Conservation (phyloP, 1,140 invertebrate species). For the Monochamus saltuarius region DNA sequence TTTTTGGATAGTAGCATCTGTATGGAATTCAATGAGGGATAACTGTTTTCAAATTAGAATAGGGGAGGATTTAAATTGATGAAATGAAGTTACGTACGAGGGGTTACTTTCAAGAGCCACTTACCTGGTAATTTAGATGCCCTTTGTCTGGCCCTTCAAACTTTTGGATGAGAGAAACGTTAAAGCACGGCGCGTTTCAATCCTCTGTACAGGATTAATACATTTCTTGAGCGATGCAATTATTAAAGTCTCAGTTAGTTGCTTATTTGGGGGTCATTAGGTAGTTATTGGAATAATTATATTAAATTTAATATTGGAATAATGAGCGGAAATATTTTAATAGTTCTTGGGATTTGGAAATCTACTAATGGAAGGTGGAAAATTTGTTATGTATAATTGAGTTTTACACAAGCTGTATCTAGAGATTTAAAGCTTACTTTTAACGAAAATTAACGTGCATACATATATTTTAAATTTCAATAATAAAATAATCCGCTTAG, state of each 20-base stretch:
- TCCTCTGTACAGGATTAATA: no score
- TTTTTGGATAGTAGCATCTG: constrained; percentile 12
- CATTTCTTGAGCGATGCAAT: no score
- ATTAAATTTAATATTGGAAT: constrained; percentile 12
- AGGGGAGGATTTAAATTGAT: constrained; percentile 27
- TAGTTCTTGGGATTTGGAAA: no score
- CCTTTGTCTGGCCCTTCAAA: background rate
- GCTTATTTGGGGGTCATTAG: constrained; percentile 9
- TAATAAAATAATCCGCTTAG: constrained; percentile 1
- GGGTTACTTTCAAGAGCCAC: constrained; percentile 26
- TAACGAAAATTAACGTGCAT: no score
- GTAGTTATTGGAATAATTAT: constrained; percentile 20
- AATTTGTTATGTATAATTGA: no score
- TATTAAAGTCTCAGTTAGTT: background rate
- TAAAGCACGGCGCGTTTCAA: no score
- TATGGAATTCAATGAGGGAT: constrained; percentile 27
- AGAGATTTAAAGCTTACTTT: no score
- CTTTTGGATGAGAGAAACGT: background rate
- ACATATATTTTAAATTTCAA: no score
- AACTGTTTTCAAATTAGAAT: constrained; percentile 22
- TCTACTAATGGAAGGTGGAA: no score
- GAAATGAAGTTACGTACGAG: constrained; percentile 29
- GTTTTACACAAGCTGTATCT: no score
- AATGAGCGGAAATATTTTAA: constrained; percentile 13
- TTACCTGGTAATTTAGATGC: constrained; percentile 30